These are phyloP conservation scores for Zaprionus ghesquierei DNA, from an alignment of 1,140 invertebrate genomes.

Conservation along the genomic window DNA sequence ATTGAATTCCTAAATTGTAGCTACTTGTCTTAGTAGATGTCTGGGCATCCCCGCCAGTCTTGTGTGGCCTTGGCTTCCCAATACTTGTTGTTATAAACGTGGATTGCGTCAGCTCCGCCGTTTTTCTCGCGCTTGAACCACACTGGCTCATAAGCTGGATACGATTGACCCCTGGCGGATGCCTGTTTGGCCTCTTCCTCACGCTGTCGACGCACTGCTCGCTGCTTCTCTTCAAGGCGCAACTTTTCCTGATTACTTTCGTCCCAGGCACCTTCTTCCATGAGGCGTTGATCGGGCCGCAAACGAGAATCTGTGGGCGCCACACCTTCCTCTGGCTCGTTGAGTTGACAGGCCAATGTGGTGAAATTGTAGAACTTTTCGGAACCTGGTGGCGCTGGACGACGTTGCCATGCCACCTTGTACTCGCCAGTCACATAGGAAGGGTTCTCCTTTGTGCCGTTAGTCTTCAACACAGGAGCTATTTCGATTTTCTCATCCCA, in stretches of 20 bases:
- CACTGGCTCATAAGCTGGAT: conserved; percentile 89
- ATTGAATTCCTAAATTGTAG: neutral
- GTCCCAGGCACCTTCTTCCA: conserved; percentile 98
- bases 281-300: conserved; percentile 97
- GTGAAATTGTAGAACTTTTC: conserved; percentile 96
- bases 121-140: conserved; percentile 96
- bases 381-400: conserved; percentile 88
- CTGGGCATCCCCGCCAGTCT: conserved; percentile 95
- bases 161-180: conserved; percentile 88
- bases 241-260: conserved; percentile 96
- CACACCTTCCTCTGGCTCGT: conserved; percentile 95
- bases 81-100: conserved; percentile 94
- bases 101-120: conserved; percentile 90
- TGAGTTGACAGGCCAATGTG: conserved; percentile 96
- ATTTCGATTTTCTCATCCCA: conserved; percentile 98
- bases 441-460: conserved; percentile 89
- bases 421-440: conserved; percentile 95
- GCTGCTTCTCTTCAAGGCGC: conserved; percentile 96
- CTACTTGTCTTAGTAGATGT: conserved; percentile 94
- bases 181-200: conserved; percentile 92
- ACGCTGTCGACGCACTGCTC: conserved; percentile 87
- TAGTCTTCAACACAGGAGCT: conserved; percentile 92
- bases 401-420: conserved; percentile 93
- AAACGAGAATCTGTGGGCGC: conserved; percentile 97
- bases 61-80: conserved; percentile 95